These are phyloP conservation scores for Caerostris extrusa DNA, from an alignment of 1,140 invertebrate genomes.

Conservation along the genomic window DNA sequence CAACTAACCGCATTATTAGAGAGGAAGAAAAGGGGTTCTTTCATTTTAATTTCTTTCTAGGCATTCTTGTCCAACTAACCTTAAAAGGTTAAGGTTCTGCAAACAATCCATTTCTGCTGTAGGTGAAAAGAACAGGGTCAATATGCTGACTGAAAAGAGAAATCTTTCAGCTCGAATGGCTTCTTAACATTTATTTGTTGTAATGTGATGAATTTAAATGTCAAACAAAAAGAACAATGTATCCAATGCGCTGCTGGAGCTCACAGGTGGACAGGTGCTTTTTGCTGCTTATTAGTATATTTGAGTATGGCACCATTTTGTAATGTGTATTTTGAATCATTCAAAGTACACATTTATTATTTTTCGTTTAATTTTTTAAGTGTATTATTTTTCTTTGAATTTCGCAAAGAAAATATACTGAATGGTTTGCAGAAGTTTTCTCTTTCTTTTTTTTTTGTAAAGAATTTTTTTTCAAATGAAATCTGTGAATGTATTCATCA, in stretches of 20 bases:
- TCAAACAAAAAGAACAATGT: slow-evolving; percentile 30
- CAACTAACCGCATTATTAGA: too few relatives aligned
- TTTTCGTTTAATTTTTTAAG: too few relatives aligned
- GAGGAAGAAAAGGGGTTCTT: background rate
- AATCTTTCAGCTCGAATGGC: slow-evolving; percentile 25
- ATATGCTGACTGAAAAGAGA: slow-evolving; percentile 17
- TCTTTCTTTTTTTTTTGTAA: too few relatives aligned
- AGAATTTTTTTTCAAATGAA: too few relatives aligned
- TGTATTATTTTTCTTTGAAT: too few relatives aligned
- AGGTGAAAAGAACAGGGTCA: slow-evolving; percentile 34
- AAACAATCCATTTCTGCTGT: background rate
- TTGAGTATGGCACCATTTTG: background rate
- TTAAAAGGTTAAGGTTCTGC: slow-evolving; percentile 10
- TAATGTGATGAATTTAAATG: slow-evolving; percentile 32
- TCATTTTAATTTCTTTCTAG: background rate
- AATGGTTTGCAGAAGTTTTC: too few relatives aligned
- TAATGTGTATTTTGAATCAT: background rate
- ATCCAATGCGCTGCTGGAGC: background rate
- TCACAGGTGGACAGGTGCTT: background rate
- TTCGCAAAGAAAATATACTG: too few relatives aligned
- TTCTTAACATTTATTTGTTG: slow-evolving; percentile 5
- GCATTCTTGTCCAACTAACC: slow-evolving; percentile 28
- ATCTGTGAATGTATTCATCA: too few relatives aligned
- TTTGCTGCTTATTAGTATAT: background rate
- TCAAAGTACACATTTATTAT: background rate